Base-by-base conservation (phyloP, 2,888 invertebrate genomes). In the Anorthoa munda region DNA sequence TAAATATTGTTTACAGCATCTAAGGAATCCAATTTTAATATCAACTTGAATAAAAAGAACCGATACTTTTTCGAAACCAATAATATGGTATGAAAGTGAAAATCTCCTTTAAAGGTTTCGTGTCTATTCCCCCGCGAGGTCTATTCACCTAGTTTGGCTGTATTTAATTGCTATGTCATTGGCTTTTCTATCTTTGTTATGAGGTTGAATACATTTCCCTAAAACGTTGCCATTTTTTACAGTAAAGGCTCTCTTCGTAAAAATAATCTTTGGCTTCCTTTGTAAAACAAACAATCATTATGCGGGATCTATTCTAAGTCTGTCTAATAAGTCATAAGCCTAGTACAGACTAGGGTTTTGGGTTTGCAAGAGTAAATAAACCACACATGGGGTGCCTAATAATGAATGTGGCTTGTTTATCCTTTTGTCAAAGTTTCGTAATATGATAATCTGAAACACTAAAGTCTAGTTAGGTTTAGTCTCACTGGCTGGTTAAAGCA, bases 401-500 rank as follows among this genome's bases (percentile, higher is more conserved):
- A 21, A 45, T 53, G 0, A 70, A 48, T 71, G 13, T 71, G 9
- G 9, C 13, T 1, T 15, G 23, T 60, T 56, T 51, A 71, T 45
- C 64, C 50, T 60, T 65, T 78, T 17, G 46, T 23, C 11, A 55
- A 77, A 46, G 45, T 61, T 71, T 46, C 3, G 17, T 45, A 48
- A 48, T 39, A 85, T 81, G 65, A 53, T 23, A 66, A 66, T 51
- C 18, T 21, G 12, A 13, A 17, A 66, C 65, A 55, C 4, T 72
- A 31, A 48, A 45, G 12, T 63, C 13, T 12, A 21, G 2, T 63
- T 53, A 61, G 39, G 26, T 69, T 66, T 55, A 51, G 15, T 48
- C 45, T 17, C 13, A 56, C 48, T 21, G 18, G 4, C 11, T 2
- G 21, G 31, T 39, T 13, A 60, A 21, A 46, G 9, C 15, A 59